Evolutionary conservation across 1,140 invertebrate species (phyloP).

Genomic region (Venturia canescens): DNA sequence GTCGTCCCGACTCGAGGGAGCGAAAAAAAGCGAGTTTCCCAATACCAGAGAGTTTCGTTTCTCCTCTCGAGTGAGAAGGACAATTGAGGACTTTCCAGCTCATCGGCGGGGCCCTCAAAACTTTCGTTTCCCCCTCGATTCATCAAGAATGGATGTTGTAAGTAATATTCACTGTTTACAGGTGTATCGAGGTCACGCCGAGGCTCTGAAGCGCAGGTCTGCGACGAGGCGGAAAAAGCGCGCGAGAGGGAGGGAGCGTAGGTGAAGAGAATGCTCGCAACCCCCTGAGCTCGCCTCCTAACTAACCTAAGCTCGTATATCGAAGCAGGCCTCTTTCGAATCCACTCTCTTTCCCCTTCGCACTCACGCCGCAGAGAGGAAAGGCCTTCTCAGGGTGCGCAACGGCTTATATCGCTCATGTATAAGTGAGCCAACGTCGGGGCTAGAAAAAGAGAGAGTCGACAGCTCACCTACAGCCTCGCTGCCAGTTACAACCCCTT

Average conservation of each 20-base stretch:
- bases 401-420: neutral
- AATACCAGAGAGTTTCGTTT: no score
- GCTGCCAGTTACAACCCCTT: slow-evolving; percentile 19
- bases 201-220: slow-evolving; percentile 67
- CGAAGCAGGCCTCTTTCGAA: neutral
- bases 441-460: neutral
- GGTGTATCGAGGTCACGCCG: slow-evolving; percentile 65
- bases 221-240: slow-evolving; percentile 41
- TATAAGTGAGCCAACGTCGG: slow-evolving; percentile 19
- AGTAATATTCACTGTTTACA: slow-evolving; percentile 27
- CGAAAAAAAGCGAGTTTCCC: no score
- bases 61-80: no score
- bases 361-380: neutral
- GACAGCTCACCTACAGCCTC: slow-evolving; percentile 21
- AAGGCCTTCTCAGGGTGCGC: slow-evolving; percentile 14
- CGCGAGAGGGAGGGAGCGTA: slow-evolving; percentile 42
- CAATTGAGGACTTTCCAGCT: no score
- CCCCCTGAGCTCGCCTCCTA: slow-evolving; percentile 36
- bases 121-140: no score
- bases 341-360: neutral
- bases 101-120: no score
- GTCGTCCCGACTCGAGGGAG: no score
- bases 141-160: no score
- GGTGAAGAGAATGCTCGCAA: slow-evolving; percentile 27
- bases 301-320: slow-evolving; percentile 21